Evolutionary conservation across 2,797 vertebrate genomes (phyloP).

Genomic region (Neostethus bicornis): DNA sequence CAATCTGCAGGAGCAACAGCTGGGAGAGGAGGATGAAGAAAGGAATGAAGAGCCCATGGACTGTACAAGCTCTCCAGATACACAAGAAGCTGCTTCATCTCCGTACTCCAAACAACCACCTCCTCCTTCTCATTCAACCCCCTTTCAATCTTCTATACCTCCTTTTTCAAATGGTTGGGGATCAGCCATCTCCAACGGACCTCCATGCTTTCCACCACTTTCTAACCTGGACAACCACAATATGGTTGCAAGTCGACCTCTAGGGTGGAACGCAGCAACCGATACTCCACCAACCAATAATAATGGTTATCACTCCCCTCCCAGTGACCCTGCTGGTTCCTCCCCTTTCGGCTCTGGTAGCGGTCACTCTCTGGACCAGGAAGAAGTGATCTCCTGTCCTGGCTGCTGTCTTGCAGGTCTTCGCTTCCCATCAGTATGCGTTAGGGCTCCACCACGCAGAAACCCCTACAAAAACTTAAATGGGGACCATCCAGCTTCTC

Average conservation of each 20-base stretch:
- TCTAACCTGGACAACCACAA: constrained; percentile 84
- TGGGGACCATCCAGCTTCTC: constrained; percentile 80
- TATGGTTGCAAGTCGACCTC: constrained; percentile 78
- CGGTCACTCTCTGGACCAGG: constrained; percentile 76
- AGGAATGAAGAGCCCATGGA: constrained; percentile 82
- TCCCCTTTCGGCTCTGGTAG: constrained; percentile 71
- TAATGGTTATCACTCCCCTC: constrained; percentile 69
- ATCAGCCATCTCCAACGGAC: constrained; percentile 67
- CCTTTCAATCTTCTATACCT: constrained; percentile 55
- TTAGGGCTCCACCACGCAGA: constrained; percentile 75
- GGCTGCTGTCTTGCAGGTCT: constrained; percentile 90
- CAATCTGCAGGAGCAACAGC: constrained; percentile 24
- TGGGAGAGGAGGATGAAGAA: constrained; percentile 17
- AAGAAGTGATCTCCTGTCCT: constrained; percentile 89
- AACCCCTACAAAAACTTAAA: constrained; percentile 93
- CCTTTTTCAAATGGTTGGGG: constrained; percentile 77
- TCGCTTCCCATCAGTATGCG: constrained; percentile 88
- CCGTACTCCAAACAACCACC: constrained; percentile 52
- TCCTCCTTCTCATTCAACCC: constrained; percentile 36
- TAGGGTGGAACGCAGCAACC: constrained; percentile 68
- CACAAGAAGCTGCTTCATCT: constrained; percentile 61
- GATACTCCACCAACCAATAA: constrained; percentile 62
- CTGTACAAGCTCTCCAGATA: constrained; percentile 80
- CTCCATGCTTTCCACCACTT: constrained; percentile 69
- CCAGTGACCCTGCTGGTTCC: constrained; percentile 71